These are phyloP conservation scores for Ectropis grisescens DNA, from an alignment of 1,140 invertebrate species.

Conservation along the genomic window DNA sequence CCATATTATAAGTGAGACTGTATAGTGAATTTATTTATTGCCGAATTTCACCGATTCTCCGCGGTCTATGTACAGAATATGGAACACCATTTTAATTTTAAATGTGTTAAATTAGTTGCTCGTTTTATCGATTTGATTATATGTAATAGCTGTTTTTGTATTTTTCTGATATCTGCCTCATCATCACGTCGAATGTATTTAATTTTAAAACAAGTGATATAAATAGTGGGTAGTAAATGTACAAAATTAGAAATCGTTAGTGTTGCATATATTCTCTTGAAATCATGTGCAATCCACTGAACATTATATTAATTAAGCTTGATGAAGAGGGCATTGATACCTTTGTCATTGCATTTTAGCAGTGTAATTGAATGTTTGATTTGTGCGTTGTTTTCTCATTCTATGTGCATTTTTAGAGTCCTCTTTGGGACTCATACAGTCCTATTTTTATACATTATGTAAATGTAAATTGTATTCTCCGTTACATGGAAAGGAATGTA, in stretches of 20 bases:
- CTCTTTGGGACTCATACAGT: slow-evolving; percentile 52
- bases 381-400: slow-evolving; percentile 60
- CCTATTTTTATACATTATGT: slow-evolving; percentile 70
- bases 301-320: slow-evolving; percentile 53
- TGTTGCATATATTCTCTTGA: slow-evolving; percentile 53
- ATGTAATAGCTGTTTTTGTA: slow-evolving; percentile 49
- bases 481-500: slow-evolving; percentile 60
- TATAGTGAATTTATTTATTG: slow-evolving; percentile 69
- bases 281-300: slow-evolving; percentile 62
- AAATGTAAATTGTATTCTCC: slow-evolving; percentile 44
- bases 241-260: slow-evolving; percentile 54
- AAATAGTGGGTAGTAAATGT: slow-evolving; percentile 46
- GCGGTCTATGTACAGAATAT: slow-evolving; percentile 63
- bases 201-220: slow-evolving; percentile 50
- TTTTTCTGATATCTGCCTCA: slow-evolving; percentile 44
- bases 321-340: slow-evolving; percentile 35
- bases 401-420: slow-evolving; percentile 62
- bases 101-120: slow-evolving; percentile 47
- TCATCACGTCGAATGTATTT: slow-evolving; percentile 27
- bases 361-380: slow-evolving; percentile 50
- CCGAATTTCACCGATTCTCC: slow-evolving; percentile 50
- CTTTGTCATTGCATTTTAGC: slow-evolving; percentile 64
- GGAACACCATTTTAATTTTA: too few species aligned
- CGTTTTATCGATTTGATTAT: slow-evolving; percentile 57
- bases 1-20: slow-evolving; percentile 58